A percentile compares a stretch with the other conserved stretches of the same genome.
Evolutionary conservation across 2,888 invertebrate genomes (phyloP).

Genomic region (Eurois occulta): DNA sequence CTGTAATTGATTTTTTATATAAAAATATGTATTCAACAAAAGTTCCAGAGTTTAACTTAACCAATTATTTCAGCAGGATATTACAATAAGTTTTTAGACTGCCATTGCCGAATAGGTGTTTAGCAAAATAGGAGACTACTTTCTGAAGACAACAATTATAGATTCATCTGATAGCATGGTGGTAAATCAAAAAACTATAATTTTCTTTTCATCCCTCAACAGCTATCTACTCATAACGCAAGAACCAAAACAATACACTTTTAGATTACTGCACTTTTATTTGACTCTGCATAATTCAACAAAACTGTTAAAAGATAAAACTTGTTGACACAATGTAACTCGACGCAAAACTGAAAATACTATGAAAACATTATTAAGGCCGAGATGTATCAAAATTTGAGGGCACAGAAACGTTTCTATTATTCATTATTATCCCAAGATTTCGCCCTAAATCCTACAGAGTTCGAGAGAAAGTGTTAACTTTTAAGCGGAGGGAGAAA

Average conservation of each 20-base stretch:
- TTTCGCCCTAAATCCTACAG: constrained; percentile 72
- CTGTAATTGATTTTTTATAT: constrained; percentile 33
- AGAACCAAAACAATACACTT: constrained; percentile 20
- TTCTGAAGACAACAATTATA: background rate
- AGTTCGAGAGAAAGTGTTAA: constrained; percentile 81
- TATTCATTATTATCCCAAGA: constrained; percentile 81
- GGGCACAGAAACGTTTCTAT: constrained; percentile 75
- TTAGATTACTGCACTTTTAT: constrained; percentile 8
- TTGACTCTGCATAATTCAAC: constrained; percentile 30
- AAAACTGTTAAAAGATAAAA: constrained; percentile 7
- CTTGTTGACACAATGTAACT: constrained; percentile 13
- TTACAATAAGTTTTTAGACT: background rate
- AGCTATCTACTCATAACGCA: background rate
- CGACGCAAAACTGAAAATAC: constrained; percentile 46
- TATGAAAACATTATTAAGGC: constrained; percentile 80
- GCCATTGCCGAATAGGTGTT: background rate
- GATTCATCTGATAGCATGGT: background rate
- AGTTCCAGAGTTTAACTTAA: background rate
- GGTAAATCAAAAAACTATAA: background rate
- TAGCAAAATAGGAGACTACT: background rate
- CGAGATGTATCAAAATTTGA: constrained; percentile 73
- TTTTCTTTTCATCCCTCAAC: too few relatives aligned
- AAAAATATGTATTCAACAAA: background rate
- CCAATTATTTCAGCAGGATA: background rate
- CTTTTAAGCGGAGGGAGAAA: constrained; percentile 83